Evolutionary conservation across 2,888 invertebrate genomes (phyloP).

Genomic region (Galeruca laticollis): DNA sequence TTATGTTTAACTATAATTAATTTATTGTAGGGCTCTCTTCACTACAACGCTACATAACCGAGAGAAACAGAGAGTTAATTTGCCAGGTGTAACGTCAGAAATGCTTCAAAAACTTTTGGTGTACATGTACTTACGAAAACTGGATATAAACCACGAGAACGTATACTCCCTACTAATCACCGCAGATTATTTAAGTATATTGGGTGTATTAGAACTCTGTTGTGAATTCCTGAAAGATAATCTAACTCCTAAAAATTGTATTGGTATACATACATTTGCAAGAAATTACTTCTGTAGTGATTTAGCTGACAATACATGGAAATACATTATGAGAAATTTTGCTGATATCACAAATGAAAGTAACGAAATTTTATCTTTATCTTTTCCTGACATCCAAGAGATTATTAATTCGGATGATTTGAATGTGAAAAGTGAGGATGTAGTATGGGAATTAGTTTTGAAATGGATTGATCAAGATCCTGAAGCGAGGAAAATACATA

Average conservation of each 20-base stretch:
- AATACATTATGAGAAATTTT: conserved; percentile 77
- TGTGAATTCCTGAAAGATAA: conserved; percentile 79
- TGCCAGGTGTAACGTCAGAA: conserved; percentile 82
- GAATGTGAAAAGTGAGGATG: conserved; percentile 89
- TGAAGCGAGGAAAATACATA: conserved; percentile 77
- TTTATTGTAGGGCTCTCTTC: conserved; percentile 77
- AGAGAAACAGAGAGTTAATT: conserved; percentile 74
- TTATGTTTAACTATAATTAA: no score
- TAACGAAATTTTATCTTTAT: conserved; percentile 79
- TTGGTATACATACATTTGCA: conserved; percentile 88
- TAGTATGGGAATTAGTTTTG: conserved; percentile 87
- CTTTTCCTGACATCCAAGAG: conserved; percentile 79
- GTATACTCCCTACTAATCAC: conserved; percentile 85
- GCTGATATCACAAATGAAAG: conserved; percentile 79
- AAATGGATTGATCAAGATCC: conserved; percentile 89
- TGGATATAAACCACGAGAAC: conserved; percentile 81
- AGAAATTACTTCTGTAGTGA: conserved; percentile 80
- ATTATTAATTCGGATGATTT: conserved; percentile 87
- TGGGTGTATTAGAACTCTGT: conserved; percentile 85
- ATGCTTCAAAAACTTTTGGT: conserved; percentile 84
- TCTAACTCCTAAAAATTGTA: conserved; percentile 82
- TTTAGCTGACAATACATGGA: conserved; percentile 74
- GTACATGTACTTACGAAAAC: conserved; percentile 86
- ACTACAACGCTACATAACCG: conserved; percentile 84
- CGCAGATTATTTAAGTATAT: conserved; percentile 89